Evolutionary conservation across 2,113 vertebrate species (phyloP).

Genomic region (Aptenodytes forsteri): DNA sequence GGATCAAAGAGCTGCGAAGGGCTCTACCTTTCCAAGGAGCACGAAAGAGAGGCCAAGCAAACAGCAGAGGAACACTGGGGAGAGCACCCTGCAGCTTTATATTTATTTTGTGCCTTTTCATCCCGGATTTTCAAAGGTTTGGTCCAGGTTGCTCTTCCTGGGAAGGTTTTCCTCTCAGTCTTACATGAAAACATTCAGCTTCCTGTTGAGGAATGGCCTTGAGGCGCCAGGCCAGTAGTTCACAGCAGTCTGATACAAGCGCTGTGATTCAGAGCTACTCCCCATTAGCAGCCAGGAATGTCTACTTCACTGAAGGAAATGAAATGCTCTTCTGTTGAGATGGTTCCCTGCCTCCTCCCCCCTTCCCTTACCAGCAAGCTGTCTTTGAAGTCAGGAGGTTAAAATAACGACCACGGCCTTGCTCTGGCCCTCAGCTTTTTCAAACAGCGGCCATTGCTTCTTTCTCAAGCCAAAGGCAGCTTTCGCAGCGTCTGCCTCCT

Average conservation of each 20-base stretch:
- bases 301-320: slow-evolving; percentile 80
- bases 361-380: slow-evolving; percentile 31
- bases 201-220: slow-evolving; percentile 83
- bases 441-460: slow-evolving; percentile 71
- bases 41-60: slow-evolving; percentile 69
- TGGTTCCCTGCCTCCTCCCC: slow-evolving; percentile 56
- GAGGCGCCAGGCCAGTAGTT: slow-evolving; percentile 77
- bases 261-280: slow-evolving; percentile 82
- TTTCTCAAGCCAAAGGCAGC: neutral
- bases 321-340: slow-evolving; percentile 83
- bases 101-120: slow-evolving; percentile 83
- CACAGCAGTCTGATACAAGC: slow-evolving; percentile 80
- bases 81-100: slow-evolving; percentile 79
- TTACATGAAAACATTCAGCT: slow-evolving; percentile 85
- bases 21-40: slow-evolving; percentile 71
- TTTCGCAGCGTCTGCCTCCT: neutral
- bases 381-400: slow-evolving; percentile 87
- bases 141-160: slow-evolving; percentile 82
- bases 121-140: slow-evolving; percentile 81
- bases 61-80: slow-evolving; percentile 35
- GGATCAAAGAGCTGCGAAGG: slow-evolving; percentile 72
- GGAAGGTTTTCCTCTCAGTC: slow-evolving; percentile 83
- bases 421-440: slow-evolving; percentile 51
- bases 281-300: slow-evolving; percentile 80
- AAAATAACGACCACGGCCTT: slow-evolving; percentile 80